phyloP scores from a whole-genome alignment of 1,140 invertebrate species.

The Microplitis demolitor region DNA sequence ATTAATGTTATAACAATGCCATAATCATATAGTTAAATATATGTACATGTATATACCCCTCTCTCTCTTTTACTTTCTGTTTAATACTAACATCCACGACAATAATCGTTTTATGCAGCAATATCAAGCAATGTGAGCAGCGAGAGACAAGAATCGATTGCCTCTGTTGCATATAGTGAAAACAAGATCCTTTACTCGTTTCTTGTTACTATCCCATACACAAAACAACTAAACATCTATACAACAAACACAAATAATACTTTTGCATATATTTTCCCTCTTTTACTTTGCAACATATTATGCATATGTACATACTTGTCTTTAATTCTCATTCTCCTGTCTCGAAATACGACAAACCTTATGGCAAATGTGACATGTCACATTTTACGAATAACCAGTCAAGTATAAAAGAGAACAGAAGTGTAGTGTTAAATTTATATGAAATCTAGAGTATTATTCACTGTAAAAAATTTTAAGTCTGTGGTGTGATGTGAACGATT shows the following conservation, averaged over 20 bases:
- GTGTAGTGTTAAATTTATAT: background rate
- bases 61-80: conserved; percentile 34
- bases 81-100: conserved; percentile 37
- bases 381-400: background rate
- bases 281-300: too few species aligned
- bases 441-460: background rate
- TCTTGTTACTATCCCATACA: conserved; percentile 2
- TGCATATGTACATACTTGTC: too few species aligned
- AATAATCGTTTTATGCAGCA: conserved; percentile 60
- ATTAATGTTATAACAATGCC: conserved; percentile 54
- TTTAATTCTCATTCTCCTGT: too few species aligned
- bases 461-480: background rate
- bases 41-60: too few species aligned
- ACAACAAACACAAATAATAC: too few species aligned
- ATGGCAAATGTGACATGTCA: background rate
- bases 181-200: conserved; percentile 3
- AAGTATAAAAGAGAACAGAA: background rate
- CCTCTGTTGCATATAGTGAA: conserved; percentile 5
- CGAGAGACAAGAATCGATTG: conserved; percentile 30
- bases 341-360: background rate
- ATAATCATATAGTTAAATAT: conserved; percentile 52
- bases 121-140: conserved; percentile 43
- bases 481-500: too few species aligned
- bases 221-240: too few species aligned
- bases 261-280: background rate